phyloP scores from a whole-genome alignment of 2,888 invertebrate genomes.

The Melinaea marsaeus region DNA sequence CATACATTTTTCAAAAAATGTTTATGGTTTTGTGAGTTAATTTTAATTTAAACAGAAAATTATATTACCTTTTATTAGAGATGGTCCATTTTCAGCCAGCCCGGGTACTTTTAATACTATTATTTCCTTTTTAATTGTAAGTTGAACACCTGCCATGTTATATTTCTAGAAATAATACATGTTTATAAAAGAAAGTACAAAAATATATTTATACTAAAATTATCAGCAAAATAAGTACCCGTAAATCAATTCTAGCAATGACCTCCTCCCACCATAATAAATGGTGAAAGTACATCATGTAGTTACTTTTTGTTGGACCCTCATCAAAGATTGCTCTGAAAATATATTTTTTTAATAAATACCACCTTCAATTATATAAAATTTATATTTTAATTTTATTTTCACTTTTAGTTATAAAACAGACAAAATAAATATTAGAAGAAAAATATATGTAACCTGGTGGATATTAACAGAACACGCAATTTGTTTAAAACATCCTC shows the following conservation, averaged over 20 bases:
- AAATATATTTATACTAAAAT: background rate
- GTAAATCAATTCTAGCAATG: constrained; percentile 55
- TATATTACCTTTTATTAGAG: constrained; percentile 70
- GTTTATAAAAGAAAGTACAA: background rate
- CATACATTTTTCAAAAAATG: no score
- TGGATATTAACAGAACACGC: constrained; percentile 23
- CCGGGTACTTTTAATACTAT: constrained; percentile 79
- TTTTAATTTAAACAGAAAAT: background rate
- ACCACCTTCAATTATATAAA: no score
- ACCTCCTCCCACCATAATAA: constrained; percentile 81
- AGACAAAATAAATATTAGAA: no score
- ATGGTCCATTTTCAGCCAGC: constrained; percentile 82
- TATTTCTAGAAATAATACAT: constrained; percentile 49
- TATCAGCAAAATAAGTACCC: constrained; percentile 37
- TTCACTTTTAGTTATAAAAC: no score
- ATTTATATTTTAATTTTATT: no score
- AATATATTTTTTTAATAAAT: no score
- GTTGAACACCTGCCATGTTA: constrained; percentile 51
- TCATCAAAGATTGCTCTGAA: no score
- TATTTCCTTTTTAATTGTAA: constrained; percentile 43
- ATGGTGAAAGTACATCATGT: constrained; percentile 73
- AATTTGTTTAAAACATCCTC: constrained; percentile 33
- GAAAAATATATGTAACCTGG: no score
- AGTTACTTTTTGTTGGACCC: no score
- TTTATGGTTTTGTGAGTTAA: no score